Conservation (phyloP, 2,113 vertebrate genomes). For the Poeciliopsis retropinna region DNA sequence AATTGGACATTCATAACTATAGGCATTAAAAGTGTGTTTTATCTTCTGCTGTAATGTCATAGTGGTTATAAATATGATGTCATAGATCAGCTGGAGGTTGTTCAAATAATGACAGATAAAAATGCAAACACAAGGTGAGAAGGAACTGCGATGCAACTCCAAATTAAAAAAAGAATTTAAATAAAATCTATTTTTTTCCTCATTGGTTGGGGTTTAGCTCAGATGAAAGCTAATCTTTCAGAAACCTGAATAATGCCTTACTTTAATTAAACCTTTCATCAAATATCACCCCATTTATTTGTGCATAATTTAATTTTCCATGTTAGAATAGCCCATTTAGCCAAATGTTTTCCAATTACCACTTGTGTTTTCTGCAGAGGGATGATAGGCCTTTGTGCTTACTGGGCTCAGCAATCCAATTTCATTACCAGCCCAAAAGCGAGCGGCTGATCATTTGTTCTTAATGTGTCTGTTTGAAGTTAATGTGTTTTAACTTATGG, state of each 20-base stretch:
- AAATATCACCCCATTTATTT: conserved; percentile 17
- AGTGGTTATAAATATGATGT: conserved; percentile 4
- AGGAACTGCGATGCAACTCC: neutral
- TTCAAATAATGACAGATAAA: neutral
- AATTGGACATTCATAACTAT: conserved; percentile 57
- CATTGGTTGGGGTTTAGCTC: neutral
- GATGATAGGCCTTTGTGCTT: conserved; percentile 52
- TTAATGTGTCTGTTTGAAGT: conserved; percentile 71
- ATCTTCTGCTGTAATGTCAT: conserved; percentile 5
- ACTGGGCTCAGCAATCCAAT: conserved; percentile 59
- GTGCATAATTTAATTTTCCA: conserved; percentile 37
- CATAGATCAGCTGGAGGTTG: conserved; percentile 2
- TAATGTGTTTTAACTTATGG: conserved; percentile 73
- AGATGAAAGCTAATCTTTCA: conserved; percentile 19
- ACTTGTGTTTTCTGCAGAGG: conserved; percentile 34
- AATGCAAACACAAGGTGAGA: neutral
- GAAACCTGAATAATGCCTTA: conserved; percentile 9
- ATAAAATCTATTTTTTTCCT: conserved; percentile 2
- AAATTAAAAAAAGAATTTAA: conserved; percentile 3
- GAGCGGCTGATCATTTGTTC: conserved; percentile 72
- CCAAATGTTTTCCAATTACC: conserved; percentile 53
- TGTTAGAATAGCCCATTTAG: conserved; percentile 33
- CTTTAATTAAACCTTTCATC: conserved; percentile 38
- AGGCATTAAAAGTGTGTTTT: conserved; percentile 30
- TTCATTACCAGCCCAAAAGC: conserved; percentile 56